Evolutionary conservation across 2,888 invertebrate genomes (phyloP), one percentile per base, ranked within the genome.

Genomic region (Lepidonotus clava): DNA sequence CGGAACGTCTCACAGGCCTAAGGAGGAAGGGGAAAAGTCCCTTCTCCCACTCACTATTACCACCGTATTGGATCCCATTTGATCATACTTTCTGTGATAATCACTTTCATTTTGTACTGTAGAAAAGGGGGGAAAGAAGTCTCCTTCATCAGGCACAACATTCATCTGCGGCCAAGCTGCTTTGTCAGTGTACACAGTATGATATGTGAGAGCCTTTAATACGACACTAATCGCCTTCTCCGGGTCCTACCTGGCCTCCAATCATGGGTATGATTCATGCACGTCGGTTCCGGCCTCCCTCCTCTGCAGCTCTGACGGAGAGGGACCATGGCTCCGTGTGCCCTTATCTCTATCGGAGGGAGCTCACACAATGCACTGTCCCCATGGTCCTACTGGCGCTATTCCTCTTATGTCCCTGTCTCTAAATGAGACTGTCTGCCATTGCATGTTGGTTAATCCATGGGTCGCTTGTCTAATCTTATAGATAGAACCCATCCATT

Each of bases 171-270:
- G 36, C 36, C 71, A 71, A 71, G 71, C 71, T 38, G 38, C 71
- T 71, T 71, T 71, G 71, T 71, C 71, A 34, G n/a, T 71, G 71
- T 71, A 71, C 36, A 71, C 71, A 71, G 36, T 71, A 38, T 71
- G 71, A 71, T 71, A 71, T 71, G 71, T 71, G 71, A 32, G 36
- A 11, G 71, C 38, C 71, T 71, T 71, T 71, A 71, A 71, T 71
- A 71, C 38, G 71, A 71, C 71, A 71, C 71, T 71, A 71, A 71
- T 34, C 71, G 36, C 36, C 71, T 71, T 71, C 36, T 34, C 14
- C 36, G 36, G 11, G 71, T 18, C 71, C 71, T 24, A 71, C 71
- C 71, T 71, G 71, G 71, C 71, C 38, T 71, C 71, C 71, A 71
- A 71, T 71, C 71, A 71, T 34, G 21, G 18, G 34, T 38, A 38